These are phyloP conservation scores for Anthonomus grandis DNA, from an alignment of 1,140 invertebrate genomes.

Conservation along the genomic window DNA sequence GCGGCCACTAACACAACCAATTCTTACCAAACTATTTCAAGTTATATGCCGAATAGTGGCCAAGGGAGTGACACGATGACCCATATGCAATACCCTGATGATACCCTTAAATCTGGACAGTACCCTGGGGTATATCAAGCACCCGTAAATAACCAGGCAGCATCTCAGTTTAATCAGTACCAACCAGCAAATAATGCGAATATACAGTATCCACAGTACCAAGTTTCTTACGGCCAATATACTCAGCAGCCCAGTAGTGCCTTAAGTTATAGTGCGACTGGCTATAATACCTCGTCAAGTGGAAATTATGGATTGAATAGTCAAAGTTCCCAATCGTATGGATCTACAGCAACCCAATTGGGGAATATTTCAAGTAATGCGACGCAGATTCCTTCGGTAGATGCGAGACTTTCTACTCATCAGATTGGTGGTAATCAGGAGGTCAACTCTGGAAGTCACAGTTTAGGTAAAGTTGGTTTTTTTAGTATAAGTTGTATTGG, in stretches of 20 bases:
- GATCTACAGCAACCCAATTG: neutral
- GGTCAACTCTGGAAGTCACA: too few species aligned
- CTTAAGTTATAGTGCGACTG: neutral
- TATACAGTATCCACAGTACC: constrained; percentile 6
- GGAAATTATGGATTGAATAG: neutral
- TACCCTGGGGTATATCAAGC: neutral
- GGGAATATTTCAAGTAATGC: too few species aligned
- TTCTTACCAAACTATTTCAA: constrained; percentile 32
- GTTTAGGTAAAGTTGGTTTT: too few species aligned
- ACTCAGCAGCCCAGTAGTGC: neutral
- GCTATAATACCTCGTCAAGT: neutral
- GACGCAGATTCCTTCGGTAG: neutral
- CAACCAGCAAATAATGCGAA: neutral
- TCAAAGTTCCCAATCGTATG: neutral
- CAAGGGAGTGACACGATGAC: constrained; percentile 2
- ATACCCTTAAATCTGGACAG: neutral
- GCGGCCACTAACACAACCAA: constrained; percentile 33
- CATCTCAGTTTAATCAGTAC: constrained; percentile 1
- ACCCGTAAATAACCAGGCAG: constrained; percentile 4
- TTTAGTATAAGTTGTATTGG: too few species aligned
- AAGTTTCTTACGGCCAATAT: neutral
- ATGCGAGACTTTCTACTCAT: too few species aligned
- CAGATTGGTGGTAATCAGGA: too few species aligned
- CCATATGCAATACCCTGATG: constrained; percentile 18
- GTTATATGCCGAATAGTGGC: constrained; percentile 4